Evolutionary conservation across 2,113 vertebrate genomes (phyloP).

Genomic region (Turdus rufiventris): DNA sequence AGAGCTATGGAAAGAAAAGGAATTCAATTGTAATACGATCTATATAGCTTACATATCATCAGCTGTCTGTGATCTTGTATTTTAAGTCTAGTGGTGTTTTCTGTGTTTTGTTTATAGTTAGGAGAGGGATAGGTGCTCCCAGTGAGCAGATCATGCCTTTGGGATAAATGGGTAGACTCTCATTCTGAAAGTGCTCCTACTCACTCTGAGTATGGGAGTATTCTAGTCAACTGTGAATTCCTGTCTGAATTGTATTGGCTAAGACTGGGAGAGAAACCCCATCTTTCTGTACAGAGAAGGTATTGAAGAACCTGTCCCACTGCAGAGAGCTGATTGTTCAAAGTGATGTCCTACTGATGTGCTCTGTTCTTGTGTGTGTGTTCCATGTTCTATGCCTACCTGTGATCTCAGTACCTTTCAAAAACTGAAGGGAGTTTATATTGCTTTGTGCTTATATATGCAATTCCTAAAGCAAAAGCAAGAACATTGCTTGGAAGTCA

Average conservation of each 20-base stretch:
- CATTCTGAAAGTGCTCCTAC: neutral
- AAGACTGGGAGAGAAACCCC: neutral
- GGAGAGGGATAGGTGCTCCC: neutral
- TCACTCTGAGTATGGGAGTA: neutral
- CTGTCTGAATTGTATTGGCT: neutral
- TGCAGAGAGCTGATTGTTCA: neutral
- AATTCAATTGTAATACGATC: neutral
- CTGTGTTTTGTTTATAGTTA: neutral
- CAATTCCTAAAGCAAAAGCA: neutral
- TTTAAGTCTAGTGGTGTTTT: neutral
- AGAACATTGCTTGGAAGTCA: neutral
- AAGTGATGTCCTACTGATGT: accelerated
- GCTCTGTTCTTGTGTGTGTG: neutral
- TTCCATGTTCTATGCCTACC: neutral
- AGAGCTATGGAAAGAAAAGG: neutral
- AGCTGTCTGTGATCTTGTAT: neutral
- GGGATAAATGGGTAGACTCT: neutral
- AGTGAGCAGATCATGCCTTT: neutral
- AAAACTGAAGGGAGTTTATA: neutral
- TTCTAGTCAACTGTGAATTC: neutral
- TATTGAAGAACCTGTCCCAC: neutral
- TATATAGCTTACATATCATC: neutral
- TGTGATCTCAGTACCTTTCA: neutral
- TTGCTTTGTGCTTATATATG: neutral
- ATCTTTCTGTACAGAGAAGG: neutral